Evolutionary conservation across 2,113 vertebrate species (phyloP), one percentile per base, ranked within the genome.

Genomic region (Perca schrenkii): DNA sequence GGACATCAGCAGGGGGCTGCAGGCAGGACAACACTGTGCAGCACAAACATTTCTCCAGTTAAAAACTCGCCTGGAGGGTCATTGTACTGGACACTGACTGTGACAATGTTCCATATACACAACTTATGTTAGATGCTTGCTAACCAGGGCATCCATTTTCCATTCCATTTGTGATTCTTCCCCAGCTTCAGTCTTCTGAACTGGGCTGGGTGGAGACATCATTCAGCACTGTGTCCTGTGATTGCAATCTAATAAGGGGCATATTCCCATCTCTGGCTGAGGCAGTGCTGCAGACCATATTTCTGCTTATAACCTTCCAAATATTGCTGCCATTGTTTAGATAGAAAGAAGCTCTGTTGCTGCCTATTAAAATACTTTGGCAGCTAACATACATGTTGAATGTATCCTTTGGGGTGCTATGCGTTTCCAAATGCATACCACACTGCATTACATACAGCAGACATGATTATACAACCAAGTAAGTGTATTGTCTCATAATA

Each of bases 1-100:
- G 69, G 68, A 85, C 60, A 87, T 90, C 88, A 53, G 86, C 50
- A 82, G 83, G 90, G 46, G 70, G 61, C 58, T 83, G 54, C 47
- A 81, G 50, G 74, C 82, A 34, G 74, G 52, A 85, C 79, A 77
- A 40, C 49, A 63, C 10, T 0, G 53, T 49, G 54, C 66, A 64
- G 68, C 60, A 69, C 47, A 76, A 84, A 47, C 19, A 81, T 36
- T 62, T 67, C 74, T 78, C 50, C 54, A 64, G 53, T 74, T 73
- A n/a, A 63, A 74, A 58, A 62, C 62, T 62, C 6, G 40, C 1
- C 74, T 70, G 40, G 36, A 50, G 74, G 62, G 46, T 66, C 77
- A 65, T 47, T 63, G 46, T 46, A 31, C 64, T 67, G 65, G 40
- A 78, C 46, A 36, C 56, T 6, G 12, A 80, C 71, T 54, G 25